Base-by-base conservation (phyloP, 1,140 invertebrate species). In the Ceratosolen fusciceps region DNA sequence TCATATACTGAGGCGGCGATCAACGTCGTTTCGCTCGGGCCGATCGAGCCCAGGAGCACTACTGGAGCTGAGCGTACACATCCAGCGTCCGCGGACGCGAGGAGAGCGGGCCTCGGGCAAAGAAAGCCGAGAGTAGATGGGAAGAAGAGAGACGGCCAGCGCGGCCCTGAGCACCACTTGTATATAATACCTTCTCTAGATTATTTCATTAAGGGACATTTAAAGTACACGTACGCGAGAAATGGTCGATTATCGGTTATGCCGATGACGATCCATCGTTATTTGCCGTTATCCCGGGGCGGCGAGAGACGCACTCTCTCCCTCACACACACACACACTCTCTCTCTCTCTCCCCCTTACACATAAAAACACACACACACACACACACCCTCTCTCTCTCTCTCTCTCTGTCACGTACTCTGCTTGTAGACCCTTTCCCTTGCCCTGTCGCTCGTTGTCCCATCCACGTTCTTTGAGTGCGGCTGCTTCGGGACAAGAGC, bases 1-100 rank as follows among this genome's bases (percentile, higher is more conserved):
- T 99, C 82, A 97, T 99, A 85, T 99, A 98, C 91, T 97, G 91
- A 91, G 71, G 65, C 29, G 24, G 37, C 65, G 43, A n/a, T 39
- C 34, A 12, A 8, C 9, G 37, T 43, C 43, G 34, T 43, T 56
- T 34, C 29, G 24, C 43, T 75, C 43, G 26, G 26, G 2, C 39
- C n/a, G 71, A 72, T 56, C 52, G 52, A 73, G 71, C 24, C 37
- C 16, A 16, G 24, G 21, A 39, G 31, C n/a, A n/a, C n/a, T n/a
- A n/a, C n/a, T 65, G 52, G 52, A 73, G 14, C 71, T 21, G 26
- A 39, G 52, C 14, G 14, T 9, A 37, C 9, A 34, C 47, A n/a
- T 70, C 39, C 67, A 54, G 19, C 26, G 8, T n/a, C 19, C 29
- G 47, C 31, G 26, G n/a, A 34, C n/a, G 31, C 52, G 24, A 37